phyloP scores from a whole-genome alignment of 2,113 vertebrate genomes.

The Callopanchax toddi region DNA sequence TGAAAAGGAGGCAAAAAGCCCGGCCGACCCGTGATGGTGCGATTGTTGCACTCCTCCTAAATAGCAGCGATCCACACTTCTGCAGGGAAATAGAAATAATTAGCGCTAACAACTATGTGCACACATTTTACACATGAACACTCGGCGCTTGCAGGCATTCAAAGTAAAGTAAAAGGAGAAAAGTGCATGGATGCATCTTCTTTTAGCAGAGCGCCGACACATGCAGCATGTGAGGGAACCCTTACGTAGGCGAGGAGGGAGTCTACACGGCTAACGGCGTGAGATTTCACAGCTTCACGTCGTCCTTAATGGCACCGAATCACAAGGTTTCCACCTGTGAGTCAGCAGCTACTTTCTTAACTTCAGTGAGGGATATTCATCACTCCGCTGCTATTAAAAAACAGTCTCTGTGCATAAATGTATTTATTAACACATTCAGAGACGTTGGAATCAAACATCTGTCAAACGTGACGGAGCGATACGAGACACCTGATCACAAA shows the following conservation, averaged over 20 bases:
- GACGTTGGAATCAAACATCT: too few relatives aligned
- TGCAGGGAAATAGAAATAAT: slow-evolving; percentile 55
- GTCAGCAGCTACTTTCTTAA: slow-evolving; percentile 56
- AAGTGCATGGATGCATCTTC: slow-evolving; percentile 20
- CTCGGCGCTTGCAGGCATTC: not conserved
- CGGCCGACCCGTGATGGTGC: slow-evolving; percentile 43
- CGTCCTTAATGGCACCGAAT: slow-evolving; percentile 41
- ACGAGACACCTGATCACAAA: too few relatives aligned
- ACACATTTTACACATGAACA: not conserved
- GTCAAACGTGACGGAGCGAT: too few relatives aligned
- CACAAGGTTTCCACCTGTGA: slow-evolving; percentile 62
- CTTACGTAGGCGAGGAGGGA: slow-evolving; percentile 60
- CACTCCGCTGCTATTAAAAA: slow-evolving; percentile 18
- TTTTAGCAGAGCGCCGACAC: slow-evolving; percentile 25
- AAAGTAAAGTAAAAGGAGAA: not conserved
- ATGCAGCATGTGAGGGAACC: slow-evolving; percentile 58
- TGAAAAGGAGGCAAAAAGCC: slow-evolving; percentile 30
- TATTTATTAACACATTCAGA: slow-evolving; percentile 24
- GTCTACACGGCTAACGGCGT: slow-evolving; percentile 54
- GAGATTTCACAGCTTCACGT: slow-evolving; percentile 64
- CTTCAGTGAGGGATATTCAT: slow-evolving; percentile 9
- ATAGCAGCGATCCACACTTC: slow-evolving; percentile 54
- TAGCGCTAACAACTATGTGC: slow-evolving; percentile 17
- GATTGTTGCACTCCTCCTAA: slow-evolving; percentile 59
- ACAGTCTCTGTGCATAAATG: slow-evolving; percentile 3